These are phyloP conservation scores for Chaenodraco wilsoni DNA, from an alignment of 2,797 vertebrate genomes.

Conservation along the genomic window DNA sequence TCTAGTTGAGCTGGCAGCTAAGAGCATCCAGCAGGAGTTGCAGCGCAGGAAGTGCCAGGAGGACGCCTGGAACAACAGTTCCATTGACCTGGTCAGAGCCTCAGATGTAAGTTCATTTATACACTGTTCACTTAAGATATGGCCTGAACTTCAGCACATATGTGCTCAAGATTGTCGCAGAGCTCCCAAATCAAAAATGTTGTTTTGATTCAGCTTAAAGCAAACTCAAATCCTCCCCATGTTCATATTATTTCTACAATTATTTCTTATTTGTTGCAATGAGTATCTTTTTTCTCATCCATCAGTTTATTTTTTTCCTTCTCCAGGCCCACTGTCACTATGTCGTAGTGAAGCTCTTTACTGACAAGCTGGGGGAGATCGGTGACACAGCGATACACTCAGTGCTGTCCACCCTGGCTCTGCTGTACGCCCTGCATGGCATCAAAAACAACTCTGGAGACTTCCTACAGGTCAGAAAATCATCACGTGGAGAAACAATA, in stretches of 20 bases:
- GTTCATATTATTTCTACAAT: neutral
- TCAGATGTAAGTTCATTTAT: constrained; percentile 87
- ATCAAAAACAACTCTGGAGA: constrained; percentile 90
- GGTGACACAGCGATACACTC: constrained; percentile 83
- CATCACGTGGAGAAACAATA: neutral
- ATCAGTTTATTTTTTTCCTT: neutral
- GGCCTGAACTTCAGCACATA: neutral
- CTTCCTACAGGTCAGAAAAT: constrained; percentile 89
- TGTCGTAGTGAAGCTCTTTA: constrained; percentile 92
- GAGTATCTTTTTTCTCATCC: neutral
- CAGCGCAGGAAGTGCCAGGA: constrained; percentile 88
- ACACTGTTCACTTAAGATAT: neutral
- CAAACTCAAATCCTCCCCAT: neutral
- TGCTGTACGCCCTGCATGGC: constrained; percentile 91
- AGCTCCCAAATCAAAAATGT: neutral
- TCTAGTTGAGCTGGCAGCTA: constrained; percentile 90
- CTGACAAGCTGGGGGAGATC: constrained; percentile 87
- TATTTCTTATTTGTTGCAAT: neutral
- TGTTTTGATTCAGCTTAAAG: neutral
- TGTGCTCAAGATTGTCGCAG: neutral
- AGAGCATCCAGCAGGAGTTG: constrained; percentile 90
- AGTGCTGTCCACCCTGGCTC: constrained; percentile 88
- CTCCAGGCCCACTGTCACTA: constrained; percentile 96
- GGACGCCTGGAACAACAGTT: constrained; percentile 95
- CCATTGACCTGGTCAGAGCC: constrained; percentile 93